These are phyloP conservation scores for Strigops habroptila DNA, from an alignment of 2,113 vertebrate genomes.

Conservation along the genomic window DNA sequence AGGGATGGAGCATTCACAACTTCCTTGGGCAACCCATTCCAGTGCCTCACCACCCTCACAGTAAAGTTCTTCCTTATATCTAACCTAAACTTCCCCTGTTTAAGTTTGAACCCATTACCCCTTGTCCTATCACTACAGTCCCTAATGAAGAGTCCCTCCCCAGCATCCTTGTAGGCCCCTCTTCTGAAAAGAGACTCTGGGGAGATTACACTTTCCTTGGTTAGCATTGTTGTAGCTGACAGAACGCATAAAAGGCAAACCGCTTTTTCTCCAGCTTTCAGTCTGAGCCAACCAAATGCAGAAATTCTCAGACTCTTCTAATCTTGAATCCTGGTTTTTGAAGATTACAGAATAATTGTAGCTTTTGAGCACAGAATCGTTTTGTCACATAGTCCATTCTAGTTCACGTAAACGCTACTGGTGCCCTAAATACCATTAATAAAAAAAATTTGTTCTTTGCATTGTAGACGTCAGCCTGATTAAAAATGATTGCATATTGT, in stretches of 20 bases:
- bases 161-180: no score
- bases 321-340: conserved; percentile 30
- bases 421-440: neutral
- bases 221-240: conserved; percentile 48
- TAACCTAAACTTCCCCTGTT: no score
- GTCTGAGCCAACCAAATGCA: conserved; percentile 6
- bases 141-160: no score
- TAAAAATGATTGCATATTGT: conserved; percentile 13
- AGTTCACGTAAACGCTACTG: neutral
- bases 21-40: no score
- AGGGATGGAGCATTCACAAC: no score
- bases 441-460: neutral
- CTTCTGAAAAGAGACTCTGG: conserved; percentile 18
- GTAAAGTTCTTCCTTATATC: no score
- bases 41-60: no score
- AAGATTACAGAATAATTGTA: conserved; percentile 50
- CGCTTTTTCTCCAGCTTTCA: neutral
- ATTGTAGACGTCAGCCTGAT: neutral
- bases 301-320: neutral
- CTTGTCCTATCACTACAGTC: no score
- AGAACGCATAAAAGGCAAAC: conserved; percentile 18
- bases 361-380: conserved; percentile 16
- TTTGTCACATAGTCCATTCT: neutral
- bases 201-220: conserved; percentile 32
- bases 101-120: no score